phyloP scores from a whole-genome alignment of 2,888 invertebrate genomes.

The Diachrysia chrysitis region DNA sequence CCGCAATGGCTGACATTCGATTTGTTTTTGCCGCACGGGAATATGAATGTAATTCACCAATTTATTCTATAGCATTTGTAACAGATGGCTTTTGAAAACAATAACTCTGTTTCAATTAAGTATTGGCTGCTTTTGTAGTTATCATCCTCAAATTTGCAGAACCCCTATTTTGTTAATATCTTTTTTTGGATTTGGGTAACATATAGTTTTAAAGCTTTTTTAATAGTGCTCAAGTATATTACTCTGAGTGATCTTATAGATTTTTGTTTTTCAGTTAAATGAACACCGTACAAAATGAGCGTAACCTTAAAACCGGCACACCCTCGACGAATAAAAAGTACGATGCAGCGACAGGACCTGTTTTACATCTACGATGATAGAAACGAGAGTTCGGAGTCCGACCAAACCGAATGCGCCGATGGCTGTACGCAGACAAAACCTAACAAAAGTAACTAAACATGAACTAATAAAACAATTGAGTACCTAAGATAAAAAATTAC shows the following conservation, averaged over 20 bases:
- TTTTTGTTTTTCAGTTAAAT: slow-evolving; percentile 22
- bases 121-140: neutral
- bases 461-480: neutral
- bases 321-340: slow-evolving; percentile 12
- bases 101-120: neutral
- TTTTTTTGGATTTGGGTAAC: neutral
- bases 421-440: slow-evolving; percentile 71
- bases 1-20: slow-evolving; percentile 51
- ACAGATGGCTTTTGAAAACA: slow-evolving; percentile 12
- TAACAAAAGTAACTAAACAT: slow-evolving; percentile 18
- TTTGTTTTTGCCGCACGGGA: slow-evolving; percentile 39
- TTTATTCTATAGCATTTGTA: slow-evolving; percentile 25
- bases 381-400: slow-evolving; percentile 36
- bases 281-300: slow-evolving; percentile 29
- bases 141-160: neutral
- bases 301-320: slow-evolving; percentile 17
- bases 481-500: no score
- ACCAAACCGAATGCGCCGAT: slow-evolving; percentile 47
- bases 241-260: no score
- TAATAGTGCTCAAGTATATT: no score
- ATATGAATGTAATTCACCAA: slow-evolving; percentile 33
- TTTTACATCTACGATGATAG: slow-evolving; percentile 49
- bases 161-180: neutral
- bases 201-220: neutral
- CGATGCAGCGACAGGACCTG: neutral